These are phyloP conservation scores for Kryphioiulus occultus DNA, from an alignment of 2,888 invertebrate species.

Conservation along the genomic window DNA sequence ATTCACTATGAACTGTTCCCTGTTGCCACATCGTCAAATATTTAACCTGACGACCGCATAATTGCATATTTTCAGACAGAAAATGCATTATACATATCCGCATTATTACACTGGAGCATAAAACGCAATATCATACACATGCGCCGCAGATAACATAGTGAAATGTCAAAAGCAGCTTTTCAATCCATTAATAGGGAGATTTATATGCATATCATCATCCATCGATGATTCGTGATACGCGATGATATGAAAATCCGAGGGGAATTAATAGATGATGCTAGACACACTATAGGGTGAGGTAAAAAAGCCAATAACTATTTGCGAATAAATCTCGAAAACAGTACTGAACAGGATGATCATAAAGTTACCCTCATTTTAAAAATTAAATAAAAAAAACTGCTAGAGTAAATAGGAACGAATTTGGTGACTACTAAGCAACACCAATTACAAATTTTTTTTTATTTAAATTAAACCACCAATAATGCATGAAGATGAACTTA, in stretches of 20 bases:
- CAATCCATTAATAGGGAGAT: slow-evolving; percentile 18
- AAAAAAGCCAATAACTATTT: too few relatives aligned
- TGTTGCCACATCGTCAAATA: slow-evolving; percentile 40
- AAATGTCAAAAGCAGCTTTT: slow-evolving; percentile 22
- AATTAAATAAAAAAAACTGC: too few relatives aligned
- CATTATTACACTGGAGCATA: background rate
- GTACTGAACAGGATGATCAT: too few relatives aligned
- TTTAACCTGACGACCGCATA: slow-evolving; percentile 39
- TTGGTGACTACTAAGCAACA: too few relatives aligned
- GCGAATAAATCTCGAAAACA: too few relatives aligned
- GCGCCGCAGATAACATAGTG: background rate
- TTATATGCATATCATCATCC: slow-evolving; percentile 1
- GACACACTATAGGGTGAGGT: too few relatives aligned
- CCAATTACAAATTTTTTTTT: too few relatives aligned
- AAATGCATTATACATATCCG: background rate
- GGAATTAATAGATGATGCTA: background rate
- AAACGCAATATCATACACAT: background rate
- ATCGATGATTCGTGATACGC: slow-evolving; percentile 13
- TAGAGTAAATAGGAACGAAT: too few relatives aligned
- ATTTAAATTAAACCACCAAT: too few relatives aligned
- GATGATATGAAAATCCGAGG: background rate
- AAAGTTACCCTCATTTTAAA: too few relatives aligned
- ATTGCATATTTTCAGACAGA: background rate
- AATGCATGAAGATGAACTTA: too few relatives aligned
- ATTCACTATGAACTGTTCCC: background rate